phyloP scores from a whole-genome alignment of 1,140 invertebrate species.

The Drosophila tropicalis region DNA sequence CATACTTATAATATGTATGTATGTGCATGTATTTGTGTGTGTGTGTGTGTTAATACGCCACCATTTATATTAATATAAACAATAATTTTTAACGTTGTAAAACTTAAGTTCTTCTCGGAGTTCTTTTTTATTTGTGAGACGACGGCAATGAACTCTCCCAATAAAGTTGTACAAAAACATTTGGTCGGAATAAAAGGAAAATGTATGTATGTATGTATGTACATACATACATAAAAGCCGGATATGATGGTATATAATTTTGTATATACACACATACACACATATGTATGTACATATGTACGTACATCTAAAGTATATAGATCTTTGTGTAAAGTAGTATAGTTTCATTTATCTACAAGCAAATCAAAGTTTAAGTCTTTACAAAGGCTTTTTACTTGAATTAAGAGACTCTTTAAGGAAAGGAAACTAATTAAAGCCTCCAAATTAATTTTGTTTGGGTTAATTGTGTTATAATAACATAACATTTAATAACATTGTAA shows the following conservation, averaged over 20 bases:
- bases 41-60: conserved; percentile 57
- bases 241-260: background rate
- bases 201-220: background rate
- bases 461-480: too few relatives aligned
- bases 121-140: conserved; percentile 6
- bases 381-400: too few relatives aligned
- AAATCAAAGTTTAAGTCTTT: background rate
- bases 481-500: too few relatives aligned
- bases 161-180: background rate
- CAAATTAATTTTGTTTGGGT: too few relatives aligned
- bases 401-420: too few relatives aligned
- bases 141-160: conserved; percentile 57
- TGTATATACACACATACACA: background rate
- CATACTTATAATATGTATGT: conserved; percentile 17
- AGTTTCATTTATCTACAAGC: background rate
- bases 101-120: conserved; percentile 61
- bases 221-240: background rate
- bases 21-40: conserved; percentile 10
- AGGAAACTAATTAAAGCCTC: too few relatives aligned
- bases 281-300: background rate
- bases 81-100: conserved; percentile 61
- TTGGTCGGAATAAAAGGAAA: conserved; percentile 5
- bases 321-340: background rate
- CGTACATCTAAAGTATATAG: background rate
- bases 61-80: conserved; percentile 78